Conservation (phyloP, 2,113 vertebrate species). For the Calyptomena viridis region DNA sequence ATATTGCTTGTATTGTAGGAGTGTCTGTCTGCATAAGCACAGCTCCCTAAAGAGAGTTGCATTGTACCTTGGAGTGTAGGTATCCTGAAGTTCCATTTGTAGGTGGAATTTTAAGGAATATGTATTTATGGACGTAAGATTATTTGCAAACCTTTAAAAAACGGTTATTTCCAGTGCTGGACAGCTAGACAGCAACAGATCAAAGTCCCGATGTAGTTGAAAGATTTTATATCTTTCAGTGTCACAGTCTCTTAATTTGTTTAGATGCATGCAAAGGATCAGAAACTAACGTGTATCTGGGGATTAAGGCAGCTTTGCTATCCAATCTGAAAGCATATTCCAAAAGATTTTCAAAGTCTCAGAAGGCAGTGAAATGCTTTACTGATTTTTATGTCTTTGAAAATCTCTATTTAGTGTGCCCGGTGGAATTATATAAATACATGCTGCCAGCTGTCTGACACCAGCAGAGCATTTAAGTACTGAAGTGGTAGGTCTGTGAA, state of each 20-base stretch:
- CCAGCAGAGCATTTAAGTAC: not conserved
- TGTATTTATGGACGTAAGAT: not conserved
- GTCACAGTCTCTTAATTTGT: constrained; percentile 23
- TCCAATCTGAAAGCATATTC: not conserved
- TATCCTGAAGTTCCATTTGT: not conserved
- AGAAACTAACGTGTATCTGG: not conserved
- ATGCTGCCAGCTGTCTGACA: constrained; percentile 15
- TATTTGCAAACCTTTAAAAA: not conserved
- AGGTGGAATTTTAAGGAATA: not conserved
- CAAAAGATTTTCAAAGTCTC: constrained; percentile 32
- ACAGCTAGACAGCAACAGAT: not conserved
- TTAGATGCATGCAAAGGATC: constrained; percentile 38
- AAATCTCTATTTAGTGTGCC: constrained; percentile 30
- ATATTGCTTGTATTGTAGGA: not conserved
- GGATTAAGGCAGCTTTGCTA: constrained; percentile 39
- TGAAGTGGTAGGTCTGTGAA: not conserved
- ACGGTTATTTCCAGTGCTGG: not conserved
- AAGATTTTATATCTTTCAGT: constrained; percentile 27
- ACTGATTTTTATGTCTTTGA: constrained; percentile 53
- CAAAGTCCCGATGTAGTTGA: not conserved
- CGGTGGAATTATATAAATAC: not conserved
- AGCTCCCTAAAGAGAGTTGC: not conserved
- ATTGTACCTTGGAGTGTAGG: not conserved
- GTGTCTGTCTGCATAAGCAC: not conserved
- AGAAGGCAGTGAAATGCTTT: constrained; percentile 24